Evolutionary conservation across 2,797 vertebrate genomes (phyloP), one percentile per base, ranked within the genome.

Genomic region (Geotrypetes seraphini): DNA sequence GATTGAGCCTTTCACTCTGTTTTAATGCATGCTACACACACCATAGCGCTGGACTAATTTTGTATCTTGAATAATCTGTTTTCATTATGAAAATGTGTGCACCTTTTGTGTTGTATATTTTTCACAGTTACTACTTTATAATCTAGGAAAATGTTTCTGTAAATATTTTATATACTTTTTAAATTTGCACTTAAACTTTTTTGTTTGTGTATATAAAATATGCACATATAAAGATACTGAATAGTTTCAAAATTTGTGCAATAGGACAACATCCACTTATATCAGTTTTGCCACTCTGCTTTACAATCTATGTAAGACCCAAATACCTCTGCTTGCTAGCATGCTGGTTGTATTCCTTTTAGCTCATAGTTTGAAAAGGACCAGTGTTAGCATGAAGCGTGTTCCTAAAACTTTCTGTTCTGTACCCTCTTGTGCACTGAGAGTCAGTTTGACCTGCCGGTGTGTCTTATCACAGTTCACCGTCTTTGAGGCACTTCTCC

Each of bases 161-260:
- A 44, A 56, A 32, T 47, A 26, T 29, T 39, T 59, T n/a, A n/a
- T n/a, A n/a, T n/a, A n/a, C n/a, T n/a, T n/a, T n/a, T n/a, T n/a
- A n/a, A n/a, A 52, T 35, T 46, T 57, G 37, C 54, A 64, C 47
- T 57, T n/a, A n/a, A n/a, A n/a, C n/a, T 47, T 52, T 27, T 28
- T 57, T 59, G 54, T 57, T 57, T 61, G 44, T 61, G 49, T 59
- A n/a, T n/a, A n/a, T n/a, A n/a, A n/a, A n/a, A n/a, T n/a, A n/a
- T n/a, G n/a, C n/a, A n/a, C n/a, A n/a, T n/a, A n/a, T n/a, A n/a
- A n/a, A n/a, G n/a, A n/a, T n/a, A n/a, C n/a, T n/a, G n/a, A n/a
- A n/a, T n/a, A n/a, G n/a, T n/a, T n/a, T n/a, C n/a, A n/a, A n/a
- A n/a, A n/a, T n/a, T n/a, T n/a, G n/a, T n/a, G n/a, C n/a, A n/a